Base-by-base conservation (phyloP, 2,113 vertebrate species). In the Hiodon tergisus region DNA sequence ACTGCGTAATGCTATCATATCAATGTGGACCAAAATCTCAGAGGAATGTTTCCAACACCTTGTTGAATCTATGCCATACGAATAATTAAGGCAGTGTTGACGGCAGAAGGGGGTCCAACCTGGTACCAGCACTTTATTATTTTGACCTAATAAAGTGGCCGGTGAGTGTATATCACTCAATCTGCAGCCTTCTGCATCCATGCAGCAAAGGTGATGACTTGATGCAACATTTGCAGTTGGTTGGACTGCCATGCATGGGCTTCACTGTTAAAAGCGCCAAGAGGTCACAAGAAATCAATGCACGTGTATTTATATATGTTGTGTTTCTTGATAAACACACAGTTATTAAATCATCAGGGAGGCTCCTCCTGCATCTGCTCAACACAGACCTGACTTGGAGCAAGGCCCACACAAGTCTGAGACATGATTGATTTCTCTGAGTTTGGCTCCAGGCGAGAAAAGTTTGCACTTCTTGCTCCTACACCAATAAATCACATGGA, bases 401-500 rank as follows among this genome's bases (percentile, higher is more conserved):
- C 50, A 4, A 10, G 47, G 54, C 74, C 63, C 79, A 67, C 80
- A 71, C 76, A 73, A 73, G 72, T 0, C 46, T 31, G 4, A 70
- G 3, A 72, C 48, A 79, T 77, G 83, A 86, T 85, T 82, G 85
- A 86, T 87, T 81, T 82, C 71, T 81, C 79, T n/a, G 46, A 75
- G 81, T 85, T 76, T 80, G 75, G 79, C 84, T 78, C 75, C 17
- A 75, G 78, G 86, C 83, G 76, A 82, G 84, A 83, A 84, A 77
- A 70, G 76, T 85, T 85, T 81, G 82, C 80, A 74, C 81, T 79
- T 82, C 80, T 84, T 54, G 46, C 79, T 82, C 82, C 77, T 68
- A 72, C 78, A 85, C 79, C 79, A 72, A 85, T 87, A 87, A 85
- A 87, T 86, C 80, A 81, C 80, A 82, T 82, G 59, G 82, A 86